Base-by-base conservation (phyloP, 1,140 invertebrate genomes). In the Homarus americanus region DNA sequence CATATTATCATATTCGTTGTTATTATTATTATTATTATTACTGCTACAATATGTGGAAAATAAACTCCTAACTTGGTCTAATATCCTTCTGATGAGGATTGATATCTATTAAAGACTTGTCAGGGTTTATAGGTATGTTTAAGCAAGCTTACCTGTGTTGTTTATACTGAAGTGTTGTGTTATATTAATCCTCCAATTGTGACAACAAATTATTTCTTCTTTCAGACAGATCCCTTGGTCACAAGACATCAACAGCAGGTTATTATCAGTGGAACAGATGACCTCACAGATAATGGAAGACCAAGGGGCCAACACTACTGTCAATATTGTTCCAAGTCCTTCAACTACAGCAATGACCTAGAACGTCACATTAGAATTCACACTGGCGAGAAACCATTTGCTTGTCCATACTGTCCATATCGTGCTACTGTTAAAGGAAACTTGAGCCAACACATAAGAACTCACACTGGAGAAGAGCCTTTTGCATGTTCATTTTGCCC, bases 251-350 rank as follows among this genome's bases (percentile, higher is more conserved):
- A 69, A 5, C 63, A 69, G 63, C 63, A 69, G 12, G 63, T 69
- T 28, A 32, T 32, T 69, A 1, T 28, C 24, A 32, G 63, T 69
- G 63, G 63, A 69, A 69, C 28, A 32, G 63, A 69, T 4, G 63
- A 69, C 2, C 63, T 32, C 5, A 69, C 63, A 69, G 63, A 69
- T 7, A 69, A 69, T 32, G 24, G 63, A 69, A 69, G 63, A 32
- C 12, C n/a, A 69, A 69, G 63, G 28, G 63, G 63, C 2, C 63
- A 69, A 17, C 80, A 44, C n/a, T 80, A 53, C 49, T 90, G 87
- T 40, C 87, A 58, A 5, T 90, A 75, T 41, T 90, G 87, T 80
- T 82, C 73, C 79, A 90, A 90, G 44, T 34, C 87, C 44, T 73
- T 34, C 24, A 75, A 75, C 69, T 83, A 90, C 87, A 82, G 79